Percentiles rank a stretch among this genome's conserved stretches.
Conservation (phyloP, 2,797 vertebrate genomes). For the Phylloscopus collybita region DNA sequence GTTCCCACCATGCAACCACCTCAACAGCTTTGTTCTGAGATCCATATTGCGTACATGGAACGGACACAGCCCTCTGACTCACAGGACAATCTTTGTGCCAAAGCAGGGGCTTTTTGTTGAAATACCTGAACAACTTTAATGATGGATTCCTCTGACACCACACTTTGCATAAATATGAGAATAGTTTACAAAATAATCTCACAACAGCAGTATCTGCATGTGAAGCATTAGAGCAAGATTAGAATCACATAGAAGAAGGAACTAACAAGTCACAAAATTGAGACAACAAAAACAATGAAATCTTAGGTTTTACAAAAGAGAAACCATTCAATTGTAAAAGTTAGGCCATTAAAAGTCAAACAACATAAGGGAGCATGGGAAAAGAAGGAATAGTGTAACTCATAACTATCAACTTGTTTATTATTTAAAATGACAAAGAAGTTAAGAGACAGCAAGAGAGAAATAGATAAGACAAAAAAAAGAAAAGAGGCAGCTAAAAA, state of each 20-base stretch:
- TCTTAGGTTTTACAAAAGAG: background rate
- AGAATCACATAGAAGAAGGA: background rate
- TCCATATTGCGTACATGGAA: accelerated
- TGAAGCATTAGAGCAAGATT: background rate
- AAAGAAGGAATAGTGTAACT: background rate
- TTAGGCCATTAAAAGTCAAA: background rate
- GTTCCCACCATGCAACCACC: background rate
- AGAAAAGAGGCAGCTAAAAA: background rate
- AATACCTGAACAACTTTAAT: background rate
- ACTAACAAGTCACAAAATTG: background rate
- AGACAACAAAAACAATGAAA: background rate
- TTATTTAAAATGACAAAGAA: background rate
- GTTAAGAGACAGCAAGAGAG: background rate
- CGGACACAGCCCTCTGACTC: background rate
- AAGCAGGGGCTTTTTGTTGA: background rate
- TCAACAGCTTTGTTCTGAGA: background rate
- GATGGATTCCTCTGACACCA: background rate
- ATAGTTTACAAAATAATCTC: background rate
- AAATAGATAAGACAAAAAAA: background rate
- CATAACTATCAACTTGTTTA: background rate
- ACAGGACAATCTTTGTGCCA: background rate
- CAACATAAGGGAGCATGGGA: background rate
- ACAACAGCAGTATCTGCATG: background rate
- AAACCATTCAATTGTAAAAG: background rate
- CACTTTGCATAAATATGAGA: background rate